A percentile compares a stretch with the other conserved stretches of the same genome.
Conservation (phyloP, 1,140 invertebrate genomes). For the Scylla paramamosain region DNA sequence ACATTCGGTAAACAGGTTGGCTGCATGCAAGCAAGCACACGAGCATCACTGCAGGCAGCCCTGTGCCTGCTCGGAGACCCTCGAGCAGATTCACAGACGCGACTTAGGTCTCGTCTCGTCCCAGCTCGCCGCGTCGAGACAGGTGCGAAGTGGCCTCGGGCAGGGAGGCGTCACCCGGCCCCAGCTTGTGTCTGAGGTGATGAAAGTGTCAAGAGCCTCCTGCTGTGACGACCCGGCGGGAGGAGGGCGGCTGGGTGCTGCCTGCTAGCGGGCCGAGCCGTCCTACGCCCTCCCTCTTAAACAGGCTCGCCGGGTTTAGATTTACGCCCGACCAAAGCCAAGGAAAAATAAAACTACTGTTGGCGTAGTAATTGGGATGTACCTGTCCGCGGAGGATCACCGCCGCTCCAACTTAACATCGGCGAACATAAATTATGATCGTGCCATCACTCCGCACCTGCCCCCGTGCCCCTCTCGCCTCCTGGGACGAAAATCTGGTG, state of each 20-base stretch:
- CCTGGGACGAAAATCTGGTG: neutral
- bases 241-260: neutral
- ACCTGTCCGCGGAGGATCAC: neutral
- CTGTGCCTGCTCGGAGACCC: conserved; percentile 41
- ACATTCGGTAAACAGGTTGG: conserved; percentile 31
- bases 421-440: neutral
- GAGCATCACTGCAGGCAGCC: conserved; percentile 14
- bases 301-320: neutral
- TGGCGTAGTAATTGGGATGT: conserved; percentile 12
- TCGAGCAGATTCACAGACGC: neutral
- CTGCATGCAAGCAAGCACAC: conserved; percentile 43
- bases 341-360: neutral
- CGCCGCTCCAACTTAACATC: neutral
- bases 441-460: neutral
- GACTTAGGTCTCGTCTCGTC: neutral
- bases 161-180: neutral
- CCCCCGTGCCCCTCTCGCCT: neutral
- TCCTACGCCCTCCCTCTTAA: neutral
- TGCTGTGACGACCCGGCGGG: neutral
- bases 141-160: neutral
- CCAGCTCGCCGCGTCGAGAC: neutral
- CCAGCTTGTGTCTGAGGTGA: neutral
- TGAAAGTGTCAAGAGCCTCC: conserved; percentile 10
- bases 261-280: neutral
- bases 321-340: neutral